These are phyloP conservation scores for Chiroxiphia lanceolata DNA, from an alignment of 2,797 vertebrate species.

Conservation along the genomic window DNA sequence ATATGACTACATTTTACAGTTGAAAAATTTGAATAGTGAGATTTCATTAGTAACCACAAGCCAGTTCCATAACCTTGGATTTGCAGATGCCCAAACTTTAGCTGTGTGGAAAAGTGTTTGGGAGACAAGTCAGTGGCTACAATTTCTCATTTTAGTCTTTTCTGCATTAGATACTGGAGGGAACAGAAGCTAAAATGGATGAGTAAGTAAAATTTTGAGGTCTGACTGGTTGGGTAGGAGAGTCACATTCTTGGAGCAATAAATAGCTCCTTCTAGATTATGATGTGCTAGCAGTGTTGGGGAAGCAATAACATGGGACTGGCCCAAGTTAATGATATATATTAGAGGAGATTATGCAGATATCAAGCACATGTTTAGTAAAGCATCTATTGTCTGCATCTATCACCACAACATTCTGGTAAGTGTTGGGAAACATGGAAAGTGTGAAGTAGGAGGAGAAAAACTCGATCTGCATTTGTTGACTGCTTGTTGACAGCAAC, in stretches of 20 bases:
- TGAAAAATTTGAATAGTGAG: not conserved
- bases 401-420: slow-evolving; percentile 52
- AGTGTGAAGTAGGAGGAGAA: slow-evolving; percentile 60
- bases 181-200: not conserved
- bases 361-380: slow-evolving; percentile 60
- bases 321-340: slow-evolving; percentile 66
- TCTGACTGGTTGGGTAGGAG: not conserved
- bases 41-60: not conserved
- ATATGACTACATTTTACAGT: not conserved
- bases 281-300: slow-evolving; percentile 53
- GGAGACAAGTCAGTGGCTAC: not conserved
- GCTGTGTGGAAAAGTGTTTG: not conserved
- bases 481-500: slow-evolving; percentile 60
- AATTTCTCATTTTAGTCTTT: not conserved
- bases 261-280: slow-evolving; percentile 56
- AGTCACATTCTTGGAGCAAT: slow-evolving; percentile 31
- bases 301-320: slow-evolving; percentile 61
- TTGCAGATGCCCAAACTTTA: not conserved
- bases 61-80: not conserved
- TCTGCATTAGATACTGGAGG: not conserved
- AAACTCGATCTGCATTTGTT: slow-evolving; percentile 33
- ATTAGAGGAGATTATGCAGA: slow-evolving; percentile 68
- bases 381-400: slow-evolving; percentile 52
- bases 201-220: slow-evolving; percentile 28
- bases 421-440: slow-evolving; percentile 59